A percentile compares a stretch with the other conserved stretches of the same genome.
Conservation (phyloP, 2,888 invertebrate species). For the Diarsia dahlii region DNA sequence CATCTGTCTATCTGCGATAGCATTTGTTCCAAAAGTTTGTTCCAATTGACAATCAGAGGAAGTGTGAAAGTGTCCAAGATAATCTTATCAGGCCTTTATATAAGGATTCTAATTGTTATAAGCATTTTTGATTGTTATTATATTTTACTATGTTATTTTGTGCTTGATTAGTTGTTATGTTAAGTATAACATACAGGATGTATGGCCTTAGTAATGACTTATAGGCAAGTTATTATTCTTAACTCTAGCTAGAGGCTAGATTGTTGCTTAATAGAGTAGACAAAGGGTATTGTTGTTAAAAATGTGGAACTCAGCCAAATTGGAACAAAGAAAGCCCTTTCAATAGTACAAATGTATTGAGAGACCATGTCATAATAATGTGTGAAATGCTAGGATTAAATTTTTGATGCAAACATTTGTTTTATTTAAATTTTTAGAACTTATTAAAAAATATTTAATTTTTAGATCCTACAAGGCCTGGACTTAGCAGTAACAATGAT, state of each 20-base stretch:
- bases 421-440: neutral
- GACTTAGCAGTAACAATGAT: constrained; percentile 96
- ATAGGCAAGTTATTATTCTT: neutral
- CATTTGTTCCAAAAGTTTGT: constrained; percentile 31
- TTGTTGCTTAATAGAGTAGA: neutral
- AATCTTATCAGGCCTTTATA: constrained; percentile 52
- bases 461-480: constrained; percentile 93
- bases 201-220: neutral
- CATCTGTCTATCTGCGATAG: constrained; percentile 51
- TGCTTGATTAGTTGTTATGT: neutral
- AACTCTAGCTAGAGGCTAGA: neutral
- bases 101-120: constrained; percentile 3
- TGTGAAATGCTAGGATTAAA: constrained; percentile 1
- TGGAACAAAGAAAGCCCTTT: constrained; percentile 36
- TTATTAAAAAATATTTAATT: neutral
- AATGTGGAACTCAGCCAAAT: constrained; percentile 49
- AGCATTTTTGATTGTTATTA: constrained; percentile 17
- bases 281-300: constrained; percentile 22
- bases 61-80: constrained; percentile 17
- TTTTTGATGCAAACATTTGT: neutral
- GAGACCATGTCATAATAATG: neutral
- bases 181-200: neutral
- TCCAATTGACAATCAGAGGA: constrained; percentile 35
- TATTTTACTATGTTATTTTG: neutral
- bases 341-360: neutral